A percentile compares a stretch with the other conserved stretches of the same genome.
Evolutionary conservation across 2,113 vertebrate species (phyloP).

Genomic region (Procapra przewalskii): DNA sequence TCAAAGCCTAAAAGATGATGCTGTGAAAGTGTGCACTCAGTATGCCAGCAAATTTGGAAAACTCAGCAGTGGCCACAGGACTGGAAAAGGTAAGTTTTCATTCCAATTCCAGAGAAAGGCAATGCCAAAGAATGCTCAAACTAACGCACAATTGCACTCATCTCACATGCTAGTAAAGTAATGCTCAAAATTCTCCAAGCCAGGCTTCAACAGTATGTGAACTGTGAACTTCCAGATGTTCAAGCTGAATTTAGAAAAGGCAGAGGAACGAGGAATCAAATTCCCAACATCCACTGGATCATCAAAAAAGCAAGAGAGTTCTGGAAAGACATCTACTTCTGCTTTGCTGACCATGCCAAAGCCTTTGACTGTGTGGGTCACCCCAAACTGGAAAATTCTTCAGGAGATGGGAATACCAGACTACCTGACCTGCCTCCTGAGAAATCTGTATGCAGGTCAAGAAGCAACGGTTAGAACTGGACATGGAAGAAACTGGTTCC

Average conservation of each 20-base stretch:
- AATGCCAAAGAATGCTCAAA: background rate
- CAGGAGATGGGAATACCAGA: background rate
- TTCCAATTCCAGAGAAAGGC: background rate
- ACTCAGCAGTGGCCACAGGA: background rate
- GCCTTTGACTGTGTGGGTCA: background rate
- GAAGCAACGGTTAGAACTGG: background rate
- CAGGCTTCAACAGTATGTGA: background rate
- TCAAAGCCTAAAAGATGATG: background rate
- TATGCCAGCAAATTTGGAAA: background rate
- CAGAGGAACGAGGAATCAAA: background rate
- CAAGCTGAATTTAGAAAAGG: background rate
- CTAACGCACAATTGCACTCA: background rate
- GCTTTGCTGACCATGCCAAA: background rate
- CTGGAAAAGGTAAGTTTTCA: background rate
- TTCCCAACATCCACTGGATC: background rate
- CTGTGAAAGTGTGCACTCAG: background rate
- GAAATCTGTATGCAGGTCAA: background rate
- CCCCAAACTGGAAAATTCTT: background rate
- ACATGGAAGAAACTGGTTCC: background rate
- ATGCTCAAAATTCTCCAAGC: background rate
- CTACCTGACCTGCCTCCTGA: background rate
- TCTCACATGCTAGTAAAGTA: background rate
- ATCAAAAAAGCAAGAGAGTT: background rate
- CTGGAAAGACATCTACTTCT: background rate
- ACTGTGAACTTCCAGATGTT: background rate